Evolutionary conservation across 2,113 vertebrate genomes (phyloP), one percentile per base, ranked within the genome.

Genomic region (Anser cygnoides): DNA sequence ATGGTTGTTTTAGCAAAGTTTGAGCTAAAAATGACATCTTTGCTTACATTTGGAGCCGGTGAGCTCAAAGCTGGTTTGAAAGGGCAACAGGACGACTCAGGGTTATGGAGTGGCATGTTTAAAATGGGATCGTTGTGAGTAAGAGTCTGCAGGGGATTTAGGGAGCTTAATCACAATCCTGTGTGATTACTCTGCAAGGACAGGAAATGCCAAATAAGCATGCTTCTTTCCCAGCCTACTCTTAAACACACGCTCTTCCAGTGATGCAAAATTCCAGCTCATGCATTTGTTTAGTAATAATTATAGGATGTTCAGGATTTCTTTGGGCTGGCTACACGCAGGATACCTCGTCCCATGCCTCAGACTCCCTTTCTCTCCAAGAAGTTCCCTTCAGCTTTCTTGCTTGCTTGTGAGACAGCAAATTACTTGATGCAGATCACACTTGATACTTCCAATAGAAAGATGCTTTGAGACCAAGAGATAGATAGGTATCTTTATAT

Each of bases 141-240:
- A 90, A 90, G 92, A 96, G 95, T 50, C 95, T 93, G 92, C 89
- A 78, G 81, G 91, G 95, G 92, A 96, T 96, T 96, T 95, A 79
- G 92, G 90, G 80, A 93, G 95, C 90, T 97, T 95, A 97, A 33
- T 35, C n/a, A 15, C 93, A 96, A 95, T 97, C 95, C 95, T 11
- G 0, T 75, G 86, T 41, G 93, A 95, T 96, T 94, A 91, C 80
- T 94, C 35, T 81, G 83, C 54, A 7, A 76, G 90, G 80, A 84
- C 95, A 91, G 95, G 93, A 97, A 96, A 82, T 91, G 90, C 90
- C 92, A 84, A 91, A 95, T 89, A 76, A 96, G 95, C 95, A 35
- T 4, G 54, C 86, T 82, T 19, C 79, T 50, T 76, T 62, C 35
- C 75, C 39, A 37, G 95, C 55, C 90, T 63, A 52, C 59, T 68